Percentiles rank a stretch among this genome's conserved stretches.
Evolutionary conservation across 2,888 invertebrate genomes (phyloP).

Genomic region (Pseudoips prasinana): DNA sequence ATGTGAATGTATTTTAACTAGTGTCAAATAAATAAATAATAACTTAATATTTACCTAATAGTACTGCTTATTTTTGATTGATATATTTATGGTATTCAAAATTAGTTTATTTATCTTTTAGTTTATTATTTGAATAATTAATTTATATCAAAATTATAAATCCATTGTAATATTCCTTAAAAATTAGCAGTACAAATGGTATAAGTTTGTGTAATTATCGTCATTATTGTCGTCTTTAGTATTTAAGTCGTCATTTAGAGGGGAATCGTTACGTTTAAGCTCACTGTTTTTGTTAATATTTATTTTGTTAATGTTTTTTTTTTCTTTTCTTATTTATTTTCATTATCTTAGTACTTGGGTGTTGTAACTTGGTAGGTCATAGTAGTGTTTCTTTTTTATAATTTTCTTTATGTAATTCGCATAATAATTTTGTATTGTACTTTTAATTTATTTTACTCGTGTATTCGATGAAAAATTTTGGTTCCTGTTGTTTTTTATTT

Average conservation of each 20-base stretch:
- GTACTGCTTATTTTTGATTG: constrained; percentile 25
- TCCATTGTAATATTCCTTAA: constrained; percentile 17
- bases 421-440: constrained; percentile 33
- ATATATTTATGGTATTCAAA: constrained; percentile 11
- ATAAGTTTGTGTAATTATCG: constrained; percentile 14
- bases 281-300: constrained; percentile 72
- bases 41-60: too few relatives aligned
- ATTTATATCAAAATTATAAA: constrained; percentile 23
- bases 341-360: constrained; percentile 55
- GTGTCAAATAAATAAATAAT: too few relatives aligned
- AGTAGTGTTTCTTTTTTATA: constrained; percentile 45
- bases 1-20: too few relatives aligned
- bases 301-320: constrained; percentile 72
- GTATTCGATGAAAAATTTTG: constrained; percentile 45
- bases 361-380: constrained; percentile 48
- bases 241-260: constrained; percentile 48
- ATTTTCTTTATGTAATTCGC: constrained; percentile 48
- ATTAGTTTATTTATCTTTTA: constrained; percentile 29
- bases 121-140: constrained; percentile 12
- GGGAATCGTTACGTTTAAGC: constrained; percentile 82
- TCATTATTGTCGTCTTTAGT: constrained; percentile 24
- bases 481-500: constrained; percentile 83
- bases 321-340: constrained; percentile 59
- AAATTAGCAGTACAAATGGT: constrained; percentile 22
- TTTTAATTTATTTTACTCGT: constrained; percentile 46